phyloP scores from a whole-genome alignment of 2,888 invertebrate genomes.

The Punctoribates punctum region DNA sequence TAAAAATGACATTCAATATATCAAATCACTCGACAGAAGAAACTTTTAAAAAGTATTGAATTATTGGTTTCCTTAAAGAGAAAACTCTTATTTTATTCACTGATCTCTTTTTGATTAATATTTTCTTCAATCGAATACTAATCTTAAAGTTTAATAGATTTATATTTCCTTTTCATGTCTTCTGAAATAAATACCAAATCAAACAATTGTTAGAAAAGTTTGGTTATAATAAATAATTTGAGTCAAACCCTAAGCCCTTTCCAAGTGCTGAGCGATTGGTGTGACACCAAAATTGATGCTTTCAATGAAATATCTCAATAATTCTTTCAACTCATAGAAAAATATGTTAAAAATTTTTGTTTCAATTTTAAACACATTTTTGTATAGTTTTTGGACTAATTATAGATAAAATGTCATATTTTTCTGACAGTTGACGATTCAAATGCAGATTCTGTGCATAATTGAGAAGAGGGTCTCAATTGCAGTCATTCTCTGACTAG shows the following conservation, averaged over 20 bases:
- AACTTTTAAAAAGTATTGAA: constrained; percentile 2
- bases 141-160: not conserved
- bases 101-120: constrained; percentile 3
- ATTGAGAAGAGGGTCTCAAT: not conserved
- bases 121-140: not conserved
- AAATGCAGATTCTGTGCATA: not conserved
- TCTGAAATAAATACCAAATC: not conserved
- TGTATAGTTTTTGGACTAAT: not conserved
- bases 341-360: not conserved
- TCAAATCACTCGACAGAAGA: constrained; percentile 10
- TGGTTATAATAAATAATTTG: not conserved
- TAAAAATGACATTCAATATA: constrained; percentile 31
- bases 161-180: not conserved
- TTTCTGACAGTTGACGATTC: constrained; percentile 19
- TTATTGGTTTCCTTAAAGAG: not conserved
- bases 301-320: not conserved
- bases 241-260: not conserved
- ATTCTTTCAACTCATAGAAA: not conserved
- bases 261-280: not conserved
- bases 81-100: not conserved
- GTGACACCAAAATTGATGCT: not conserved
- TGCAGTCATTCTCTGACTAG: not conserved
- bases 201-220: not conserved
- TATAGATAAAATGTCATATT: constrained; percentile 9
- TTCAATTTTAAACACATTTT: not conserved